Percentiles rank a stretch among this genome's conserved stretches.
phyloP scores from a whole-genome alignment of 2,797 vertebrate genomes.

The Pangasius larnaudii region DNA sequence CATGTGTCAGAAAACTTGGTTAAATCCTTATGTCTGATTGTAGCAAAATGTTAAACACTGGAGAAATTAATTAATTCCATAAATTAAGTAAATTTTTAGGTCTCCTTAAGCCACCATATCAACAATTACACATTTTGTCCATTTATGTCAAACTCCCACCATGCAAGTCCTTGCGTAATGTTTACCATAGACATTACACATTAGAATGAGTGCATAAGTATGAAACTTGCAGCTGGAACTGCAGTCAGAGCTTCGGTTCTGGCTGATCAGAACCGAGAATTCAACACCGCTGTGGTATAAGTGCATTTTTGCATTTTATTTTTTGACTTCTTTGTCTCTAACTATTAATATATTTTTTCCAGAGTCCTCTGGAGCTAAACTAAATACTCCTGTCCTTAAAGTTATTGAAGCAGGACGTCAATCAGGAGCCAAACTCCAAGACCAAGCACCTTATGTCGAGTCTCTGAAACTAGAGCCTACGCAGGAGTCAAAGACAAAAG shows the following conservation, averaged over 20 bases:
- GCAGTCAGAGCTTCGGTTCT: not conserved
- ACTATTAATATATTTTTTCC: not conserved
- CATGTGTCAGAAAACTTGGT: not conserved
- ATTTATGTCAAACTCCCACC: not conserved
- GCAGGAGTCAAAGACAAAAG: conserved; percentile 33
- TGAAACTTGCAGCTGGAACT: not conserved
- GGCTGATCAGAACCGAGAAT: not conserved
- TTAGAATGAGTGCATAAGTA: not conserved
- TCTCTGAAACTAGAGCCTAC: conserved; percentile 1
- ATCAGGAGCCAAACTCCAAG: conserved; percentile 30
- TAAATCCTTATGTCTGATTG: not conserved
- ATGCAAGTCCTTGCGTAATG: not conserved
- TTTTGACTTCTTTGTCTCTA: not conserved
- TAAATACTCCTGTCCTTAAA: conserved; percentile 1
- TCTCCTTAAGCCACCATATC: not conserved
- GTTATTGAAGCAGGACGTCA: conserved; percentile 10
- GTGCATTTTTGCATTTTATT: too few species aligned
- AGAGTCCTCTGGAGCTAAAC: not conserved
- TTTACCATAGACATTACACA: not conserved
- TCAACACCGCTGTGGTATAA: not conserved
- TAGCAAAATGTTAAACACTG: not conserved
- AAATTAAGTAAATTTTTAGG: not conserved
- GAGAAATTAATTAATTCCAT: not conserved
- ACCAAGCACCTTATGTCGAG: not conserved
- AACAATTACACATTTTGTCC: not conserved